Evolutionary conservation across 2,888 invertebrate genomes (phyloP), one percentile per base, ranked within the genome.

Genomic region (Villa cingulata): DNA sequence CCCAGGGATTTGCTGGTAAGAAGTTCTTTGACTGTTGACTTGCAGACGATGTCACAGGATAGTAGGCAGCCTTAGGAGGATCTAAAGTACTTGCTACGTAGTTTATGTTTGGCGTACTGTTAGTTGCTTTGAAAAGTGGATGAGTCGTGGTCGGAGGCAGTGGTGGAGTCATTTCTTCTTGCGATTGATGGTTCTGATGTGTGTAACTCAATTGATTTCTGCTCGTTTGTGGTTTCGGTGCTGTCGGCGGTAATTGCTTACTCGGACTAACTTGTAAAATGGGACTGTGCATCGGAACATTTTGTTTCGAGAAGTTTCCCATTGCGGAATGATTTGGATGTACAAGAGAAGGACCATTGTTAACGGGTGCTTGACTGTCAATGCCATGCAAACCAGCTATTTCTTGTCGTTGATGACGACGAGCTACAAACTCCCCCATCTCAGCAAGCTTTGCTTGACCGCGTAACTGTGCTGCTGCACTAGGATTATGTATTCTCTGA

Each of bases 1-100:
- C 89, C 94, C 94, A 94, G 2, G 92, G 91, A 74, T 87, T 88
- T 58, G 80, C 74, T 62, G 73, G 68, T 46, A 58, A 46, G 42
- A 56, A 60, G 38, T 58, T 59, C 45, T 63, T 62, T 4, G 20
- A 23, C n/a, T 48, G 37, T 16, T 48, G 48, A 37, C 54, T 55
- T 16, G 47, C 37, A 20, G 56, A 47, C 18, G 55, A 44, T 20
- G 59, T 61, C 3, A 73, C 69, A 14, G 78, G 74, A 68, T 83
- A 80, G 63, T 81, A 83, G 27, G 80, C 78, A 59, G 83, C 82
- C 57, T 83, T 80, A 0, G 83, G 83, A 15, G 82, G 81, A 64
- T 85, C 85, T 57, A 78, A 70, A 43, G 80, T 75, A 60, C 85
- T 83, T 45, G 86, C 83, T 51, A 83, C 77, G 65, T 83, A 82